Evolutionary conservation across 2,797 vertebrate species (phyloP), one percentile per base, ranked within the genome.

Genomic region (Numenius phaeopus): DNA sequence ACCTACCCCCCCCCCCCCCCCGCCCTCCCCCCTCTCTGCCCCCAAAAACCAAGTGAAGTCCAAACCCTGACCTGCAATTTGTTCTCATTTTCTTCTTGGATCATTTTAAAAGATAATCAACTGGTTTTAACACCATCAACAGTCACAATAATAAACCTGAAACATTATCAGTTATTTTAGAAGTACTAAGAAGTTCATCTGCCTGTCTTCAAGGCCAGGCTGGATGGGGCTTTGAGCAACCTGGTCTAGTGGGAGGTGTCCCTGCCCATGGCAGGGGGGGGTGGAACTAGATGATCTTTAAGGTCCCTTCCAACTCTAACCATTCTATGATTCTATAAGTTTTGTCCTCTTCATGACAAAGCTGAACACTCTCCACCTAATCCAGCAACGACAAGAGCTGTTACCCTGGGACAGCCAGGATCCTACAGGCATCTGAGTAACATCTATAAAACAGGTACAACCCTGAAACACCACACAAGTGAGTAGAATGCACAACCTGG

Each of bases 331-430:
- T 23, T 34, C n/a, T 58, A 7, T 34, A 15, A 58, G 22, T 16
- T 78, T 42, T 42, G 57, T 34, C 34, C 9, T 26, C n/a, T 71
- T 81, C 9, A n/a, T 11, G 5, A 69, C 34, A 54, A 64, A 62
- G 8, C 20, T 59, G 42, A 75, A 58, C 16, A 4, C 21, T 24
- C 46, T 34, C 37, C 8, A 5, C n/a, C 22, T 80, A 50, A 15
- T 16, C 14, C 0, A 0, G 49, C 2, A 2, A 26, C 0, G 0
- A 72, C 26, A 8, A 59, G 27, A 55, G 30, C 44, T 24, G 8
- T 32, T 32, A 40, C 18, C 15, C 22, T 13, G 14, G 39, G 42
- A 46, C 29, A 71, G 16, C 3, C 17, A 26, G 42, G 42, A 65
- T 64, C 40, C 22, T 62, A 44, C 16, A 32, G 19, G 11, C 27